phyloP scores from a whole-genome alignment of 2,888 invertebrate species.

The Sarcophaga subvicina region DNA sequence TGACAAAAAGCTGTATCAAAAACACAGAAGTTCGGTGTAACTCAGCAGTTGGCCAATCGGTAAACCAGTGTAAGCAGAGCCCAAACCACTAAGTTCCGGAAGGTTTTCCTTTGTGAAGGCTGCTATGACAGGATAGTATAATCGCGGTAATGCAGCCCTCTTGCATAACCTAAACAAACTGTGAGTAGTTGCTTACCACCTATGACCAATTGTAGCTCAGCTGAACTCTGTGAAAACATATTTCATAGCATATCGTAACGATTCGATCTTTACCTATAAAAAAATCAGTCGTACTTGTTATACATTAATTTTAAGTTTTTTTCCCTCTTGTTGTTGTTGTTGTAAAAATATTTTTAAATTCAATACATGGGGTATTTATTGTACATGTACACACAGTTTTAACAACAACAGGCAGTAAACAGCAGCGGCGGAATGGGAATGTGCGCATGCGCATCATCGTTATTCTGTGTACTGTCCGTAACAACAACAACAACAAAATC shows the following conservation, averaged over 20 bases:
- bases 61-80: no score
- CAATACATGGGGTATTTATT: conserved; percentile 62
- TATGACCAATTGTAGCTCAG: conserved; percentile 13
- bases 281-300: conserved; percentile 16
- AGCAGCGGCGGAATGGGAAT: conserved; percentile 18
- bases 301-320: conserved; percentile 31
- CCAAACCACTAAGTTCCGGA: no score
- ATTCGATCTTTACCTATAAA: neutral
- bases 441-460: conserved; percentile 65
- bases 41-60: no score
- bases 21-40: no score
- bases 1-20: no score
- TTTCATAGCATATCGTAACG: conserved; percentile 1
- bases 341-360: conserved; percentile 65
- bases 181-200: no score
- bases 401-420: neutral
- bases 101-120: no score
- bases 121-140: no score
- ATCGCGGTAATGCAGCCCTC: no score
- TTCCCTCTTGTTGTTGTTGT: conserved; percentile 10
- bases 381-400: conserved; percentile 14
- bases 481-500: neutral
- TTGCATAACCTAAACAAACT: no score
- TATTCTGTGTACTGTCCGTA: conserved; percentile 35
- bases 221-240: neutral